Percentiles rank a stretch among this genome's conserved stretches.
phyloP scores from a whole-genome alignment of 2,888 invertebrate genomes.

The Stenotaenia linearis region DNA sequence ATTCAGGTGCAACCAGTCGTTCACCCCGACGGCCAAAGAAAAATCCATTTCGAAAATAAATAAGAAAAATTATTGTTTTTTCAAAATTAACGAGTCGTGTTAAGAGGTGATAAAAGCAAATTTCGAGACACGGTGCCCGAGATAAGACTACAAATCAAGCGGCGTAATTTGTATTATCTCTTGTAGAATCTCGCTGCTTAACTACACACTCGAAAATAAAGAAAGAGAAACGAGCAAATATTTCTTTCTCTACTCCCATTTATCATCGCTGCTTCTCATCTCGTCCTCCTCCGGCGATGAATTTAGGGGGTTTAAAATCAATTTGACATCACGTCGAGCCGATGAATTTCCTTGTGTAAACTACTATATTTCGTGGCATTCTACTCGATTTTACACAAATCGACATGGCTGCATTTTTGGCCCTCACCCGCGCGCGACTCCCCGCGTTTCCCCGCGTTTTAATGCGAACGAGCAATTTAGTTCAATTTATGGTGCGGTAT shows the following conservation, averaged over 20 bases:
- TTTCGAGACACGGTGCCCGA: neutral
- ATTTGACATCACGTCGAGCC: constrained; percentile 5
- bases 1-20: neutral
- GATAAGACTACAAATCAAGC: constrained; percentile 8
- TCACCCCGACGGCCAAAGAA: neutral
- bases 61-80: too few species aligned
- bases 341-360: neutral
- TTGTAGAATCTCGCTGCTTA: neutral
- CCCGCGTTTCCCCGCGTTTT: too few species aligned
- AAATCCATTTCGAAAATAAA: neutral
- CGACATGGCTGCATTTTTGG: too few species aligned
- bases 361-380: too few species aligned
- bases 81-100: neutral
- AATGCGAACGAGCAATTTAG: neutral
- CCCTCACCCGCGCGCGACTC: too few species aligned
- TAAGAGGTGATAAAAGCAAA: neutral
- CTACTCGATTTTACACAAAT: too few species aligned
- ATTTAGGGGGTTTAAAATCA: constrained; percentile 2
- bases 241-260: neutral
- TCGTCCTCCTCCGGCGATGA: neutral
- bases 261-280: constrained; percentile 2
- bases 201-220: constrained; percentile 17
- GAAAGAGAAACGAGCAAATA: constrained; percentile 21
- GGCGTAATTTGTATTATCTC: constrained; percentile 1
- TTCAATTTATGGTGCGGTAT: constrained; percentile 19